phyloP scores from a whole-genome alignment of 2,113 vertebrate genomes.

The Actenoides hombroni region DNA sequence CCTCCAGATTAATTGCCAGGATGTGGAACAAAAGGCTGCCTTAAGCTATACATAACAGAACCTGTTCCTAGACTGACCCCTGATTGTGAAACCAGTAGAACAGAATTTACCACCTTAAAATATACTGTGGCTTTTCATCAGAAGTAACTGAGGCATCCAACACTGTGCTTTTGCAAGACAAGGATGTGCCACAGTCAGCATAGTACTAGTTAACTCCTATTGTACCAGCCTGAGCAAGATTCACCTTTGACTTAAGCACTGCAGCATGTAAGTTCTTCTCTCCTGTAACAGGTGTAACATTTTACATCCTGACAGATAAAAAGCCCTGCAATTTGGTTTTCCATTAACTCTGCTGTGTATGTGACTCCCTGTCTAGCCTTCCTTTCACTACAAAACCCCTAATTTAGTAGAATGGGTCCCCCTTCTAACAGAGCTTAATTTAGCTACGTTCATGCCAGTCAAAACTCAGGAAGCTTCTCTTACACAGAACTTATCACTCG shows the following conservation, averaged over 20 bases:
- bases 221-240: background rate
- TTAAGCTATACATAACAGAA: slow-evolving; percentile 9
- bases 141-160: background rate
- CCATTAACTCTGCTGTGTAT: background rate
- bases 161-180: background rate
- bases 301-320: background rate
- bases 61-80: background rate
- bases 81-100: slow-evolving; percentile 1
- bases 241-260: background rate
- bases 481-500: background rate
- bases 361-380: background rate
- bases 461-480: background rate
- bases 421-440: background rate
- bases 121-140: background rate
- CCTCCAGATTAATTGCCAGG: slow-evolving; percentile 10
- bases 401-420: background rate
- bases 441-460: background rate
- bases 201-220: background rate
- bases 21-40: background rate
- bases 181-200: background rate
- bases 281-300: background rate
- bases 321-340: background rate
- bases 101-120: background rate
- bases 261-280: background rate
- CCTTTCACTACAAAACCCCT: background rate